phyloP scores from a whole-genome alignment of 2,113 vertebrate genomes.

The Oceanodroma tethys region DNA sequence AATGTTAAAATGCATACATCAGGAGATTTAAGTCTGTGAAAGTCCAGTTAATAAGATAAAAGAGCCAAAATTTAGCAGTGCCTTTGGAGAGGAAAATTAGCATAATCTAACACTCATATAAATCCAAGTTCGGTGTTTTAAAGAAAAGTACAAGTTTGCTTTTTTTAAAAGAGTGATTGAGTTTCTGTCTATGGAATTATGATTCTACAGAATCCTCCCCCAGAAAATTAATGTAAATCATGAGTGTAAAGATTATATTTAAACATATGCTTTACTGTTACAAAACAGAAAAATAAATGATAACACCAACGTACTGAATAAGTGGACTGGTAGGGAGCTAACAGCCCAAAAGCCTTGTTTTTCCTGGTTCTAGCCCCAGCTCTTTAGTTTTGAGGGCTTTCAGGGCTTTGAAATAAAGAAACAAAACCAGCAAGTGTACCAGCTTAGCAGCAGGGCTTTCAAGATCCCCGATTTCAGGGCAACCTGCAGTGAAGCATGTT shows the following conservation, averaged over 20 bases:
- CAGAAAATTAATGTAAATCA: neutral
- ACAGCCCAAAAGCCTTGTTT: neutral
- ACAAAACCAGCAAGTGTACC: neutral
- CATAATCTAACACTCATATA: neutral
- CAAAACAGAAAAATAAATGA: neutral
- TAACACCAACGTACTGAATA: neutral
- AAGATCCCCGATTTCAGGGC: neutral
- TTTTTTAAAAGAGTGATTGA: neutral
- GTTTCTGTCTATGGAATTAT: neutral
- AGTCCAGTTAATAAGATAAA: neutral
- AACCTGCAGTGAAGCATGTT: neutral
- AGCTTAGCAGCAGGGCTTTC: neutral
- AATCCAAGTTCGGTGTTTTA: neutral
- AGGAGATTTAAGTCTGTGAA: neutral
- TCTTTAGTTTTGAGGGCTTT: neutral
- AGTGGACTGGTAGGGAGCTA: neutral
- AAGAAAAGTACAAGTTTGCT: neutral
- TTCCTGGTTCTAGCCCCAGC: neutral
- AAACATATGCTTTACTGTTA: neutral
- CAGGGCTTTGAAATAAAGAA: neutral
- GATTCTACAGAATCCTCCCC: neutral
- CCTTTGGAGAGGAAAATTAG: neutral
- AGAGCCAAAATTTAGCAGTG: neutral
- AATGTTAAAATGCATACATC: neutral
- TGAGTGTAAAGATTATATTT: neutral